phyloP scores from a whole-genome alignment of 2,888 invertebrate species.

The Beris chalybata region DNA sequence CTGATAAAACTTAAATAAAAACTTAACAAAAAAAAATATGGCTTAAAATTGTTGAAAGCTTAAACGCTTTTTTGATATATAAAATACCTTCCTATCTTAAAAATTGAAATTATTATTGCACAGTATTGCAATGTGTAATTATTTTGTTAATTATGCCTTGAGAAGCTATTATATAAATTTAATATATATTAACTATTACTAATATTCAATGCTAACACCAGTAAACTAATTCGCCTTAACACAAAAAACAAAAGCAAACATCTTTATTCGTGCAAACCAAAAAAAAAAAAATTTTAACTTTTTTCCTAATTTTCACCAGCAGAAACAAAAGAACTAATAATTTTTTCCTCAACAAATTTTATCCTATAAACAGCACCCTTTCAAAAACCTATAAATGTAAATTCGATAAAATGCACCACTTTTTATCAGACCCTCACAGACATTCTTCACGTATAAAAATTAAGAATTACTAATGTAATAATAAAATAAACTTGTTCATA shows the following conservation, averaged over 20 bases:
- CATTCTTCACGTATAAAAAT: constrained; percentile 32
- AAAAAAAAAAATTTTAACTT: no score
- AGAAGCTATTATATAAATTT: constrained; percentile 7
- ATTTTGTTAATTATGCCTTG: constrained; percentile 21
- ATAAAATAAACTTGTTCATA: constrained; percentile 23
- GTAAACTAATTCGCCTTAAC: constrained; percentile 25
- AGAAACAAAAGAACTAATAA: not conserved
- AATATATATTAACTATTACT: constrained; percentile 12
- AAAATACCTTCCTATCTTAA: no score
- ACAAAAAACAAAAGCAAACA: not conserved
- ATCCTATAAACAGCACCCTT: constrained; percentile 4
- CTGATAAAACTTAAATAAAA: constrained; percentile 16
- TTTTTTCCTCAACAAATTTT: not conserved
- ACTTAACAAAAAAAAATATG: no score
- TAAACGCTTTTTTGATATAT: constrained; percentile 13
- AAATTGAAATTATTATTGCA: no score
- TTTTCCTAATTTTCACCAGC: not conserved
- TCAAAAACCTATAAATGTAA: not conserved
- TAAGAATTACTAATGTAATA: constrained; percentile 13
- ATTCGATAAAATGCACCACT: constrained; percentile 3
- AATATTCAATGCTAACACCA: constrained; percentile 17
- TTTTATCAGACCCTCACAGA: constrained; percentile 36
- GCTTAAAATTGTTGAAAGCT: constrained; percentile 17
- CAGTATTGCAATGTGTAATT: no score
- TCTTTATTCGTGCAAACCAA: not conserved